These are phyloP conservation scores for Tauraco hartlaubi DNA, from an alignment of 2,797 vertebrate genomes.

Conservation along the genomic window DNA sequence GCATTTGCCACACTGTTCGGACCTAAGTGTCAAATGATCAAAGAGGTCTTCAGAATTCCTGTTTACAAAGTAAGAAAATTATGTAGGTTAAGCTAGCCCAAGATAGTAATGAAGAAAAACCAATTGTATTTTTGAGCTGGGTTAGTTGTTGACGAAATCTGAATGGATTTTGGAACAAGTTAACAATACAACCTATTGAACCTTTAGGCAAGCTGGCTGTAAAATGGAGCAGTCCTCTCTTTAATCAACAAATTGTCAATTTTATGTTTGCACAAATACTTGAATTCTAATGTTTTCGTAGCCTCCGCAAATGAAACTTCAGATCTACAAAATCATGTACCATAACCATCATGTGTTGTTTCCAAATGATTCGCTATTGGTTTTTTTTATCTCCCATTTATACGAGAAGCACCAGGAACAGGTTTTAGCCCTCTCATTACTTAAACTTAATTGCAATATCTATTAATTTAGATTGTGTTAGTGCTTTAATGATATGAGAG, in stretches of 20 bases:
- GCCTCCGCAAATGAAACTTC: background rate
- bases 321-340: background rate
- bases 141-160: background rate
- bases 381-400: background rate
- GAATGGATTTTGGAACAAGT: background rate
- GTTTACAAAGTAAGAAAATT: background rate
- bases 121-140: background rate
- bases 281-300: background rate
- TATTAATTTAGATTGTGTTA: constrained; percentile 69
- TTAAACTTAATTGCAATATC: constrained; percentile 65
- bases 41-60: background rate
- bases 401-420: constrained; percentile 43
- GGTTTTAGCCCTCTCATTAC: constrained; percentile 21
- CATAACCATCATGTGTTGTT: background rate
- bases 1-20: background rate
- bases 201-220: background rate
- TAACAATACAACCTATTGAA: background rate
- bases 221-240: background rate
- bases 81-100: background rate
- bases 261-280: background rate
- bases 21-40: background rate
- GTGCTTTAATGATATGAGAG: constrained; percentile 26
- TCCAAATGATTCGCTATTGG: background rate
- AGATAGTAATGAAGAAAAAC: background rate
- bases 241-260: background rate